Percentiles rank a stretch among this genome's conserved stretches.
Conservation (phyloP, 2,113 vertebrate species). For the Megaleporinus macrocephalus region DNA sequence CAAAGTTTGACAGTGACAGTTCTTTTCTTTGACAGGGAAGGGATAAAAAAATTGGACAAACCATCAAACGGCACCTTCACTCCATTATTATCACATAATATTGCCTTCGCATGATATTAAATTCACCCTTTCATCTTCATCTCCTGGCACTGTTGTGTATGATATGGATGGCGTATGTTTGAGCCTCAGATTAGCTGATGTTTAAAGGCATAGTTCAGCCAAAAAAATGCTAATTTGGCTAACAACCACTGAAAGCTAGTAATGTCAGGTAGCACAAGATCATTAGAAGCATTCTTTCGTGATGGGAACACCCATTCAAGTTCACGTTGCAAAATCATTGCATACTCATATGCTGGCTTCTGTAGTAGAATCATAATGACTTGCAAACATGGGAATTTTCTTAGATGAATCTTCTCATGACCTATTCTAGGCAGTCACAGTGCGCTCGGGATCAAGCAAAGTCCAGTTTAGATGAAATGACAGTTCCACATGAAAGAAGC, state of each 20-base stretch:
- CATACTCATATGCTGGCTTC: background rate
- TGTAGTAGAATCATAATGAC: background rate
- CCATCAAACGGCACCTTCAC: background rate
- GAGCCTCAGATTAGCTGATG: background rate
- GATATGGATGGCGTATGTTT: conserved; percentile 9
- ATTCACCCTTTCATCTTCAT: conserved; percentile 18
- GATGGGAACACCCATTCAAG: background rate
- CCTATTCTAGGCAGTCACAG: background rate
- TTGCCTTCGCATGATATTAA: conserved; percentile 31
- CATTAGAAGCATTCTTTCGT: background rate
- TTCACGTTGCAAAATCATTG: background rate
- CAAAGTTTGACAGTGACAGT: background rate
- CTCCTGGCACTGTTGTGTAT: background rate
- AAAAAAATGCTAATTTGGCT: background rate
- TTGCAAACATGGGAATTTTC: background rate
- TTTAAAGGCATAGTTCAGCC: background rate
- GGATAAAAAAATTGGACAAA: background rate
- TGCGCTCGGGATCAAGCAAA: background rate
- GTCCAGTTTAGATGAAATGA: conserved; percentile 13
- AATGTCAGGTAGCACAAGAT: background rate
- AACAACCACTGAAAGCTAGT: background rate
- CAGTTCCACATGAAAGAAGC: background rate
- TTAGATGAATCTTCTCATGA: conserved; percentile 2
- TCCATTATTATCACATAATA: conserved; percentile 23
- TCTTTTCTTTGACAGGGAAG: background rate